Conservation (phyloP, 2,797 vertebrate species). For the Schizopygopsis malacanthus region DNA sequence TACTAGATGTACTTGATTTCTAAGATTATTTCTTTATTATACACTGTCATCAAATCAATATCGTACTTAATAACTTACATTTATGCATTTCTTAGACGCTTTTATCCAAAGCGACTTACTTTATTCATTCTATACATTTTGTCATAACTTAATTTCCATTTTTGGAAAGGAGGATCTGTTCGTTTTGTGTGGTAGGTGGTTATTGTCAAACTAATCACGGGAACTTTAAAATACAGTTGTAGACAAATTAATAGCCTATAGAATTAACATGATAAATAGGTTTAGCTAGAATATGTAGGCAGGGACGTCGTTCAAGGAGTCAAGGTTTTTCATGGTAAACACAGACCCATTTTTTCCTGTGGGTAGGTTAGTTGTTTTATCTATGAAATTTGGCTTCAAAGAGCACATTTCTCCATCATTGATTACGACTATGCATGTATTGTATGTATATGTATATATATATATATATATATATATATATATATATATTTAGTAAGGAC, state of each 20-base stretch:
- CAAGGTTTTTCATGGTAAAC: background rate
- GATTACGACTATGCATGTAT: background rate
- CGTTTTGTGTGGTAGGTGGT: background rate
- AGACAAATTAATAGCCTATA: background rate
- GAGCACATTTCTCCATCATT: background rate
- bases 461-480: too few species aligned
- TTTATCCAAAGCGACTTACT: too few species aligned
- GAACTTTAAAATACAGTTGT: background rate
- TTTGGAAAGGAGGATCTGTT: background rate
- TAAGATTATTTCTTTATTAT: background rate
- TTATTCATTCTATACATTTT: too few species aligned
- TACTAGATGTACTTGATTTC: slow-evolving; percentile 4
- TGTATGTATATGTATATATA: too few species aligned
- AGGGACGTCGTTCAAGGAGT: background rate
- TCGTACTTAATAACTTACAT: background rate
- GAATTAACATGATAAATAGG: background rate
- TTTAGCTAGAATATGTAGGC: background rate
- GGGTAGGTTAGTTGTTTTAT: background rate
- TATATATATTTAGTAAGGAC: background rate
- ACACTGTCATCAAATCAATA: background rate
- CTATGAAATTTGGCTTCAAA: background rate
- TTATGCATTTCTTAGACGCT: too few species aligned
- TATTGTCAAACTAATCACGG: background rate
- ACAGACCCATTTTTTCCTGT: too few species aligned
- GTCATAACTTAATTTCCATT: background rate